Evolutionary conservation across 2,797 vertebrate species (phyloP).

Genomic region (Todus mexicanus): DNA sequence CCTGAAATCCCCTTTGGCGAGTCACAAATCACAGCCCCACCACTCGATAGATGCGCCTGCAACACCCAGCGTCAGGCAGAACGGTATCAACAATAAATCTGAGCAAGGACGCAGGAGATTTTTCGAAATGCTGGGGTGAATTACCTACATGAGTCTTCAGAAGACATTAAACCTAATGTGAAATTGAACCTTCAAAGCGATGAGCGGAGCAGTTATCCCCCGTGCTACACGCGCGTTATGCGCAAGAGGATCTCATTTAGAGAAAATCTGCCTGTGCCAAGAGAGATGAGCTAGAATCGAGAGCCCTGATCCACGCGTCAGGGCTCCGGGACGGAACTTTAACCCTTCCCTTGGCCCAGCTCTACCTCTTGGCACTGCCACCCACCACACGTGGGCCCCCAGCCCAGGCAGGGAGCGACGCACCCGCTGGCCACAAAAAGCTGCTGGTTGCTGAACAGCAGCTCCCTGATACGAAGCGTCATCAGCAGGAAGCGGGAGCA

Average conservation of each 20-base stretch:
- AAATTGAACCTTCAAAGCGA: constrained; percentile 1
- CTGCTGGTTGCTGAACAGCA: background rate
- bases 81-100: constrained; percentile 15
- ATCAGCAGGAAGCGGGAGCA: background rate
- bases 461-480: background rate
- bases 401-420: rapidly evolving
- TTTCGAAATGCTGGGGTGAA: constrained; percentile 1
- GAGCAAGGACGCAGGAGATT: constrained; percentile 1
- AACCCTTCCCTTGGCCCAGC: background rate
- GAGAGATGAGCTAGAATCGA: background rate
- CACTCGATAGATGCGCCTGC: background rate
- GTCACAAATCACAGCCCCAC: constrained; percentile 33
- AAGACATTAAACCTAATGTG: background rate
- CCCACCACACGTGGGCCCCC: background rate
- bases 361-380: rapidly evolving
- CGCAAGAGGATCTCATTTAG: background rate
- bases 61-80: background rate
- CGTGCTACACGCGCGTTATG: background rate
- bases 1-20: constrained; percentile 4
- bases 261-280: background rate
- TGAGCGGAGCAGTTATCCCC: background rate
- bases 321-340: background rate
- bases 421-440: background rate
- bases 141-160: background rate
- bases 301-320: background rate